Evolutionary conservation across 2,888 invertebrate genomes (phyloP).

Genomic region (Drosophila melanosoma): DNA sequence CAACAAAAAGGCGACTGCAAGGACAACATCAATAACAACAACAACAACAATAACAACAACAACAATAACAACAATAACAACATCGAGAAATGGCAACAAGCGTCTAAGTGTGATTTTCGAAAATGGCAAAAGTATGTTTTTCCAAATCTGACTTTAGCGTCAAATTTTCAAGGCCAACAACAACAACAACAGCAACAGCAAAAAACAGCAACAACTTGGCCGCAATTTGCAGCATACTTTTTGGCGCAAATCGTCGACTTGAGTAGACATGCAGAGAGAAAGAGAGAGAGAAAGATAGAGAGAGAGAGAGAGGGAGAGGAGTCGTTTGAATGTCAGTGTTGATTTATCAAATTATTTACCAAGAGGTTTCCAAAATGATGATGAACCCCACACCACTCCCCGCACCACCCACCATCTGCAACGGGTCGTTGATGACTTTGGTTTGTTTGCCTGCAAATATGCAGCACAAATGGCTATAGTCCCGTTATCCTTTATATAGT

Average conservation of each 20-base stretch:
- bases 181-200: conserved; percentile 36
- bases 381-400: conserved; percentile 25
- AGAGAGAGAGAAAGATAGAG: conserved; percentile 12
- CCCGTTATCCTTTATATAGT: conserved; percentile 16
- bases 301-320: conserved; percentile 10
- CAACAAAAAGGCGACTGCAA: conserved; percentile 37
- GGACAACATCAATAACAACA: conserved; percentile 43
- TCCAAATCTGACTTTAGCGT: conserved; percentile 72
- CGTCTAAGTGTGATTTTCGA: conserved; percentile 78
- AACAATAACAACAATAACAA: conserved; percentile 38
- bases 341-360: conserved; percentile 82
- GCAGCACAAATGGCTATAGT: conserved; percentile 32
- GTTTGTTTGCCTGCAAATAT: conserved; percentile 58
- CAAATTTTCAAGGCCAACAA: conserved; percentile 70
- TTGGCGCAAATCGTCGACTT: conserved; percentile 64
- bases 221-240: conserved; percentile 58
- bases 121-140: conserved; percentile 82
- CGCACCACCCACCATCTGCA: conserved; percentile 5
- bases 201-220: conserved; percentile 49
- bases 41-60: conserved; percentile 39
- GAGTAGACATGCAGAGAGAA: conserved; percentile 27
- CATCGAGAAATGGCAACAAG: conserved; percentile 9
- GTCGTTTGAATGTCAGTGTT: conserved; percentile 70
- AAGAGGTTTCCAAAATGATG: conserved; percentile 75
- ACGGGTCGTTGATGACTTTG: conserved; percentile 64